phyloP scores from a whole-genome alignment of 2,888 invertebrate genomes.

The Julus scanicus region DNA sequence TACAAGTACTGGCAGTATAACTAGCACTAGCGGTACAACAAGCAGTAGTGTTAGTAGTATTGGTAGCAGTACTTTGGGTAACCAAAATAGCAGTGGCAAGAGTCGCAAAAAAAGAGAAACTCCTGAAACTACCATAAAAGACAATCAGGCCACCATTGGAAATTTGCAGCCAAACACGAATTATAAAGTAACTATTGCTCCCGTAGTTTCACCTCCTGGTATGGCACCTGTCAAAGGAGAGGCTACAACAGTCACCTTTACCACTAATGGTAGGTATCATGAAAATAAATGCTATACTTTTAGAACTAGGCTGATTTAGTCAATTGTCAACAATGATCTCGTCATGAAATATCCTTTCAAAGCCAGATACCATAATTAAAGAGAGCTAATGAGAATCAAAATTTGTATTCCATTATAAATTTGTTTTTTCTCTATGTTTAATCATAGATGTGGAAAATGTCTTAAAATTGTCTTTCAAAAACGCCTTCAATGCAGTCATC shows the following conservation, averaged over 20 bases:
- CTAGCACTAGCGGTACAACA: background rate
- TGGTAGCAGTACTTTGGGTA: background rate
- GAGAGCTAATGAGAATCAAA: too few relatives aligned
- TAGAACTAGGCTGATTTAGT: too few relatives aligned
- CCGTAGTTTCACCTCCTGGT: background rate
- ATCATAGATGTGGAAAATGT: background rate
- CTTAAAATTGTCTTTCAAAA: background rate
- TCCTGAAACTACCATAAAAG: background rate
- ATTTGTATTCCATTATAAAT: too few relatives aligned
- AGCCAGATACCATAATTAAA: too few relatives aligned
- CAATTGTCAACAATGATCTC: too few relatives aligned
- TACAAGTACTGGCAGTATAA: background rate
- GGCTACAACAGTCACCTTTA: background rate
- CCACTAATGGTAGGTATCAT: background rate
- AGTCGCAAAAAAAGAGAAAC: conserved; percentile 41
- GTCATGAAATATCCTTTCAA: too few relatives aligned
- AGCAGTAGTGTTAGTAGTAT: background rate
- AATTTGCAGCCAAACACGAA: conserved; percentile 50
- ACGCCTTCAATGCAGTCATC: too few relatives aligned
- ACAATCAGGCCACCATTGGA: conserved; percentile 40
- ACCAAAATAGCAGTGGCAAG: background rate
- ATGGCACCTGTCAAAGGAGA: conserved; percentile 45
- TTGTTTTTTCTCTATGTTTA: background rate
- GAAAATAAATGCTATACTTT: background rate
- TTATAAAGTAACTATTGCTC: conserved; percentile 45